Conservation (phyloP, 2,888 invertebrate species). For the Periphyllus acericola region DNA sequence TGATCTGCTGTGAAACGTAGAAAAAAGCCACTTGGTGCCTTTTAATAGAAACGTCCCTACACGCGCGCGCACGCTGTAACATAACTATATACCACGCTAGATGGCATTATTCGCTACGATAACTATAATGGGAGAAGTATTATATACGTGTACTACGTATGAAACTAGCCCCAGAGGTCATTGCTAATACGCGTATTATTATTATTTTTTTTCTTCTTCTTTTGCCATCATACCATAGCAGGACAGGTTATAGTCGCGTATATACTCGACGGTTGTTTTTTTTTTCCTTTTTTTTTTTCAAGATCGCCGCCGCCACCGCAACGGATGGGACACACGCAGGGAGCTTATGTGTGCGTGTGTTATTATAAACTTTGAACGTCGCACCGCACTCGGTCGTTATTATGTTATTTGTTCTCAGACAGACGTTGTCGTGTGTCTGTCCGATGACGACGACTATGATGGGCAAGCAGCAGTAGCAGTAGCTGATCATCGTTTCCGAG, state of each 20-base stretch:
- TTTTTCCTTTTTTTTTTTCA: constrained; percentile 1
- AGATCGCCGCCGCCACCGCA: constrained; percentile 8
- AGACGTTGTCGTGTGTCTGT: constrained; percentile 29
- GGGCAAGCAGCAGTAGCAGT: no score
- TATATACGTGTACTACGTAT: neutral
- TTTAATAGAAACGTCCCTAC: neutral
- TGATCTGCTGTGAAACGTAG: neutral
- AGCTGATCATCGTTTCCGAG: constrained; percentile 54
- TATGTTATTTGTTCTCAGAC: constrained; percentile 61
- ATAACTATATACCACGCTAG: neutral
- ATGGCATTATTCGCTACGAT: neutral
- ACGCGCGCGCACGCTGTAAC: neutral
- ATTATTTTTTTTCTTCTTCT: neutral
- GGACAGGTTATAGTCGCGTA: constrained; percentile 34
- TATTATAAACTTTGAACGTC: constrained; percentile 50
- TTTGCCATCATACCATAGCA: constrained; percentile 42
- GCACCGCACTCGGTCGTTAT: constrained; percentile 52
- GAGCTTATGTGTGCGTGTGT: constrained; percentile 19
- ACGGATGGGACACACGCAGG: constrained; percentile 43
- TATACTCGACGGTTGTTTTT: constrained; percentile 14
- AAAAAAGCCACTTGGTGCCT: neutral
- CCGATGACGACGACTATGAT: constrained; percentile 28
- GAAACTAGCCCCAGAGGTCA: constrained; percentile 21
- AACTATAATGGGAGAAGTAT: constrained; percentile 27
- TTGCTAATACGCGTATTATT: constrained; percentile 46